phyloP scores from a whole-genome alignment of 2,888 invertebrate genomes.

The Drosophila ustulata region DNA sequence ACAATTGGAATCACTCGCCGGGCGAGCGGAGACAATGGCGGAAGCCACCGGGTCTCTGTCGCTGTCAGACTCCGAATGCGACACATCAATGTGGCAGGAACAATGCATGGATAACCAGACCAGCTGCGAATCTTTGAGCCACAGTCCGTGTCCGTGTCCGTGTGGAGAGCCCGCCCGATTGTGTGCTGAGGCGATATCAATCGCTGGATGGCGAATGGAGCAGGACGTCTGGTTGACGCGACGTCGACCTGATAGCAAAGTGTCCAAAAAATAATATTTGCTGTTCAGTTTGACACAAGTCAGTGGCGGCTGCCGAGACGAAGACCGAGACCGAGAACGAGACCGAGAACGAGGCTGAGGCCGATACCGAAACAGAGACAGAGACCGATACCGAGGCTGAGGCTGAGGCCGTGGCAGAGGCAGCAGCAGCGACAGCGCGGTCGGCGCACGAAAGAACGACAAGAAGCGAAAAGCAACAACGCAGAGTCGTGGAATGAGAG shows the following conservation, averaged over 20 bases:
- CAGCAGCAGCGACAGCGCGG: conserved; percentile 28
- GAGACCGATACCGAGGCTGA: conserved; percentile 15
- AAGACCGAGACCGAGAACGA: conserved; percentile 42
- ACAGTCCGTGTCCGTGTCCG: not conserved
- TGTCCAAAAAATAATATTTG: conserved; percentile 84
- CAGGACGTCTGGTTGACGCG: conserved; percentile 79
- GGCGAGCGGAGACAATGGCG: conserved; percentile 43
- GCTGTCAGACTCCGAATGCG: conserved; percentile 51
- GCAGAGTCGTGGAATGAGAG: conserved; percentile 42
- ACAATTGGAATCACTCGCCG: conserved; percentile 59
- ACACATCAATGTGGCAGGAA: conserved; percentile 45
- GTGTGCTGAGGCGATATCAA: conserved; percentile 76
- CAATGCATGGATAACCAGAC: conserved; percentile 41
- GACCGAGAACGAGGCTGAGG: conserved; percentile 28
- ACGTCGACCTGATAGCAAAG: conserved; percentile 84
- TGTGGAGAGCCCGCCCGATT: conserved; percentile 8
- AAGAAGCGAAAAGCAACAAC: conserved; percentile 48
- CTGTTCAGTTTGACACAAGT: conserved; percentile 80
- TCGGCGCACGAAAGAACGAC: conserved; percentile 51
- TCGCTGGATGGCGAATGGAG: conserved; percentile 78
- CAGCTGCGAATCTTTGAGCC: conserved; percentile 5
- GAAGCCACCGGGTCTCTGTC: conserved; percentile 22
- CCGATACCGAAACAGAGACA: conserved; percentile 14
- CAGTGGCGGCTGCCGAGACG: conserved; percentile 66
- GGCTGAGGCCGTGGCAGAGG: conserved; percentile 9